These are phyloP conservation scores for Sphenodon punctatus DNA, from an alignment of 2,797 vertebrate genomes.

Conservation along the genomic window DNA sequence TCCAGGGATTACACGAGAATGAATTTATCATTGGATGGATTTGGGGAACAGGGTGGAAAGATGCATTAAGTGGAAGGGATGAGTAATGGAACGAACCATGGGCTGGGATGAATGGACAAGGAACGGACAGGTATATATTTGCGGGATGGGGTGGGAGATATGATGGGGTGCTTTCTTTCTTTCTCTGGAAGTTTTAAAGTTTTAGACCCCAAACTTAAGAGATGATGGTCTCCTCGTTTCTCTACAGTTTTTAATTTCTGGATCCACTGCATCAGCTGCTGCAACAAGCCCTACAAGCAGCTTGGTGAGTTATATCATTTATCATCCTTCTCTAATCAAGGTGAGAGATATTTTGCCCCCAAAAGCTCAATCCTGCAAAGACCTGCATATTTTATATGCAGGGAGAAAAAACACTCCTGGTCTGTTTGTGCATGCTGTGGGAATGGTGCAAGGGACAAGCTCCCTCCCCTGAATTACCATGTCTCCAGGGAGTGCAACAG, in stretches of 20 bases:
- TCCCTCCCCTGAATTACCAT: too few relatives aligned
- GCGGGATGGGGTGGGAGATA: too few relatives aligned
- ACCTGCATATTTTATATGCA: neutral
- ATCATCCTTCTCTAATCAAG: too few relatives aligned
- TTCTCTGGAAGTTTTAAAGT: neutral
- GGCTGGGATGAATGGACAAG: too few relatives aligned
- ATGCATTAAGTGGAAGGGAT: neutral
- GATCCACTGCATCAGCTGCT: constrained; percentile 1
- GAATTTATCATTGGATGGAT: too few relatives aligned
- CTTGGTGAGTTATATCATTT: constrained; percentile 2
- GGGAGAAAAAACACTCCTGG: neutral
- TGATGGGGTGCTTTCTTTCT: neutral
- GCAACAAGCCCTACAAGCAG: constrained; percentile 5
- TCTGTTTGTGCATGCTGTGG: neutral
- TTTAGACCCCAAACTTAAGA: neutral
- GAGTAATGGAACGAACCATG: neutral
- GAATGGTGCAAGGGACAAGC: too few relatives aligned
- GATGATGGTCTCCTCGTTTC: neutral
- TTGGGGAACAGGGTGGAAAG: too few relatives aligned
- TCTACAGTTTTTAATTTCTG: constrained; percentile 38
- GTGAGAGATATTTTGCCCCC: neutral
- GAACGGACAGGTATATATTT: neutral
- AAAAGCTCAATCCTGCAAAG: neutral
- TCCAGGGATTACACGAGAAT: too few relatives aligned
- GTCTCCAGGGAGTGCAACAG: too few relatives aligned